Base-by-base conservation (phyloP, 2,888 invertebrate genomes). In the Drosophila algonquin region DNA sequence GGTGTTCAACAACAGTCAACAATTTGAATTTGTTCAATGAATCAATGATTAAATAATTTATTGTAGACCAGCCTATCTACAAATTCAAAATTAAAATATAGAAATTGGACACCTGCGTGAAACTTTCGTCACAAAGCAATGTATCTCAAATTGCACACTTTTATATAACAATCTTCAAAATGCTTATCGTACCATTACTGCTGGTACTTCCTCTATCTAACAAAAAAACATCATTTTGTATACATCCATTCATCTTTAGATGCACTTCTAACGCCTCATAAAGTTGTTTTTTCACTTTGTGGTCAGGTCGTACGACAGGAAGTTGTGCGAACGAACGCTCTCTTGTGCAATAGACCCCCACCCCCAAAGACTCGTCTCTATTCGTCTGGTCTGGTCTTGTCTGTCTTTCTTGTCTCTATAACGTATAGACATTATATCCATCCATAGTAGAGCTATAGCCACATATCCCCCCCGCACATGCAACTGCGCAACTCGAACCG, bases 401-500 rank as follows among this genome's bases (percentile, higher is more conserved):
- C 65, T 68, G 56, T 14, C 40, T 40, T 14, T 40, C n/a, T 48
- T 58, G 65, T 69, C 65, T 65, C 69, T 70, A 65, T 65, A 65
- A 65, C 69, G 57, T 70, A 69, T 69, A 67, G 67, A 69, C 70
- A 67, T 67, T 69, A 67, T 67, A 67, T 59, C 58, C 51, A 45
- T 69, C 70, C 70, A 45, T 58, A 59, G 57, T 46, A 52, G 40
- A 21, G 21, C 21, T 21, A 21, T 21, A 21, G 3, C 21, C 21
- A 21, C 21, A 3, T 21, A 50, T 51, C n/a, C 59, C 59, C 56
- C 48, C 62, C 21, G 21, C 3, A 21, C 60, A 70, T 75, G 76
- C 79, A 88, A 77, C 89, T 84, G 89, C 83, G 89, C 87, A 89
- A 86, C 84, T 53, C 58, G 10, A 60, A 71, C 68, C 54, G 48